Evolutionary conservation across 2,888 invertebrate species (phyloP).

Genomic region (Ormyrus pomaceus): DNA sequence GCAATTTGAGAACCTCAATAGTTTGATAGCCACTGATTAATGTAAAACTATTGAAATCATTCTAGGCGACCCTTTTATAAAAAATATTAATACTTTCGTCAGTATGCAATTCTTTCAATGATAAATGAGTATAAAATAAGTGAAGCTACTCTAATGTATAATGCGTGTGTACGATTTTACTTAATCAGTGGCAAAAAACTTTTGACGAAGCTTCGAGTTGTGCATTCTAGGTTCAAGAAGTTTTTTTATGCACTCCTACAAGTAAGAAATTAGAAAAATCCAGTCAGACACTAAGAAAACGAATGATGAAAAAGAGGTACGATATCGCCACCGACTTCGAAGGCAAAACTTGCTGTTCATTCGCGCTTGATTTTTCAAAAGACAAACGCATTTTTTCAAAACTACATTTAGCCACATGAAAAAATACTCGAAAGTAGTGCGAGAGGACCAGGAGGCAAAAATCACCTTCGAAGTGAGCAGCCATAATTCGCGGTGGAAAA

Average conservation of each 20-base stretch:
- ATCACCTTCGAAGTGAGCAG: conserved; percentile 4
- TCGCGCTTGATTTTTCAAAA: neutral
- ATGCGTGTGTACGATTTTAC: neutral
- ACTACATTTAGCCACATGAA: neutral
- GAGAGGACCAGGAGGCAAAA: neutral
- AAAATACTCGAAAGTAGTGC: neutral
- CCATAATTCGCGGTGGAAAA: conserved; percentile 1
- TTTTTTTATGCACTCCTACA: neutral
- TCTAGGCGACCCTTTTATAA: neutral
- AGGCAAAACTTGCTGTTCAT: neutral
- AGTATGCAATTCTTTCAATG: too few relatives aligned
- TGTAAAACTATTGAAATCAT: neutral
- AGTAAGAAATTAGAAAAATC: conserved; percentile 21
- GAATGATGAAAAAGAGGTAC: conserved; percentile 14
- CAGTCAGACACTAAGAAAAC: conserved; percentile 22
- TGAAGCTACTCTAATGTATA: neutral
- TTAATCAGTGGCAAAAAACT: conserved; percentile 9
- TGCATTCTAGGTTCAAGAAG: conserved; percentile 16
- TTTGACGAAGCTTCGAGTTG: neutral
- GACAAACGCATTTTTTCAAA: neutral
- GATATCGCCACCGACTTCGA: conserved; percentile 1
- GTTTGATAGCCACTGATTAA: conserved; percentile 13
- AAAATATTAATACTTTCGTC: neutral
- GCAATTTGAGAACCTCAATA: conserved; percentile 3
- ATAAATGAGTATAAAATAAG: too few relatives aligned